Conservation (phyloP, 2,797 vertebrate genomes). For the Coccyzus lansbergi region DNA sequence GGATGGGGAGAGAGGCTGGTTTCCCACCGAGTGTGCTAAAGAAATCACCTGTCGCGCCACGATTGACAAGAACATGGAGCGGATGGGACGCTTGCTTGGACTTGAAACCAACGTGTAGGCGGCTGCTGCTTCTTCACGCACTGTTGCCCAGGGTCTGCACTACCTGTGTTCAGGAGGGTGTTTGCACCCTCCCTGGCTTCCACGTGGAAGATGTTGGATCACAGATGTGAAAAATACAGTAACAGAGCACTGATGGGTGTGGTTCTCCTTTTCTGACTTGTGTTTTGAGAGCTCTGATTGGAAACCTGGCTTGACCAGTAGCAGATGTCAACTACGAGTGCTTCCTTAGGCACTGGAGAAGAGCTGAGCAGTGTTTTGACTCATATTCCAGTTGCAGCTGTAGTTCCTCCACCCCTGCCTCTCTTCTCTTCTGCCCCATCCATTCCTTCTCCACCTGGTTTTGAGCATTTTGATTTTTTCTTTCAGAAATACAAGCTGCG, state of each 20-base stretch:
- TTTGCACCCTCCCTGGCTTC: neutral
- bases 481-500: too few relatives aligned
- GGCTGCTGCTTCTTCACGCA: accelerated
- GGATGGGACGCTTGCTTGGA: constrained; percentile 94
- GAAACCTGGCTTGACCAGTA: neutral
- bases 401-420: neutral
- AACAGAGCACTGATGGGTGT: neutral
- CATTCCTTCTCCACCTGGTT: accelerated
- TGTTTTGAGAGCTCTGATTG: neutral
- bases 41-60: constrained; percentile 92
- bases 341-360: neutral
- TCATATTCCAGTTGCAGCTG: neutral
- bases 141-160: constrained; percentile 44
- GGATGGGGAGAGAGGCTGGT: constrained; percentile 94
- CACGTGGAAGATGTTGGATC: accelerated
- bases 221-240: accelerated
- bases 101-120: constrained; percentile 94
- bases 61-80: constrained; percentile 93
- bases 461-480: neutral
- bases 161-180: neutral
- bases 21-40: constrained; percentile 88
- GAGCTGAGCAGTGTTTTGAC: neutral
- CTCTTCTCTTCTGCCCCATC: too few relatives aligned
- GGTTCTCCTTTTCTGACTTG: too few relatives aligned
- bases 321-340: neutral